These are phyloP conservation scores for Pollenia angustigena DNA, from an alignment of 2,888 invertebrate genomes.

Conservation along the genomic window DNA sequence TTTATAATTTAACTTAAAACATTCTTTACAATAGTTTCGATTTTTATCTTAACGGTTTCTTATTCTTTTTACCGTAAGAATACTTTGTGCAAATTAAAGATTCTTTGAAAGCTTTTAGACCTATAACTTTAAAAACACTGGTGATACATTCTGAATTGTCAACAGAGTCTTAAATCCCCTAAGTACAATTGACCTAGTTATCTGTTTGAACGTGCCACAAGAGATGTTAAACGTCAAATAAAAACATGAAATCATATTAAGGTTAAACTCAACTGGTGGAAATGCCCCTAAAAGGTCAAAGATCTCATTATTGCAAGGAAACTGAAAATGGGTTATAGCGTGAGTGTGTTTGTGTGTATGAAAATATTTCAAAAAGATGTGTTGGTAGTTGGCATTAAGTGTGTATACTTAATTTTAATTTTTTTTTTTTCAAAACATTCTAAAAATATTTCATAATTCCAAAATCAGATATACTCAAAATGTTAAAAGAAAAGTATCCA, in stretches of 20 bases:
- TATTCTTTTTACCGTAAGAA: no score
- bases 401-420: slow-evolving; percentile 11
- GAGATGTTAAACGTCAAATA: background rate
- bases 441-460: slow-evolving; percentile 64
- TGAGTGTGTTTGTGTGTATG: background rate
- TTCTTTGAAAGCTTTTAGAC: background rate
- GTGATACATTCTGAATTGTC: background rate
- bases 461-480: slow-evolving; percentile 29
- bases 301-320: background rate
- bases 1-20: no score
- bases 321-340: background rate
- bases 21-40: no score
- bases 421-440: slow-evolving; percentile 16
- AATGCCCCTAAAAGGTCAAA: slow-evolving; percentile 19
- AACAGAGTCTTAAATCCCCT: background rate
- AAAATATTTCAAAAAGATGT: background rate
- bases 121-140: background rate
- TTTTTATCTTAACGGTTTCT: no score
- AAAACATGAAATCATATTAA: background rate
- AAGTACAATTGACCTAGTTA: slow-evolving; percentile 43
- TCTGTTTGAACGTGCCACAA: background rate
- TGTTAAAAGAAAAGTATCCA: slow-evolving; percentile 46
- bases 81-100: no score
- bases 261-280: background rate
- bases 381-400: slow-evolving; percentile 5